phyloP scores from a whole-genome alignment of 30 jellyfish, hydroid and myxozoan species.

The Nemopilema nomurai region DNA sequence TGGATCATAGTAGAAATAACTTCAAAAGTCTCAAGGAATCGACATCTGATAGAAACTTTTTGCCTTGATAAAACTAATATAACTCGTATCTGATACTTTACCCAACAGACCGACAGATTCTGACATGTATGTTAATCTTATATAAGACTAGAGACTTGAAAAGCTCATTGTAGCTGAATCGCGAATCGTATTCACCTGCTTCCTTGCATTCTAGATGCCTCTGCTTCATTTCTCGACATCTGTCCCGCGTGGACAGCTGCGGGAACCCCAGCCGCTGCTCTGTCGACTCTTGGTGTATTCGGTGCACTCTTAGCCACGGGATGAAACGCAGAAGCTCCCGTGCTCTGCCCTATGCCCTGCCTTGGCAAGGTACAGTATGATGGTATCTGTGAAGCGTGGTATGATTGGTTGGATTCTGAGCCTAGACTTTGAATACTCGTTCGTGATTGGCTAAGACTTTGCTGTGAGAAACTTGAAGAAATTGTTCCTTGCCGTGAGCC shows the following conservation, averaged over 20 bases:
- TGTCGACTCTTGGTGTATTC: conserved; percentile 34
- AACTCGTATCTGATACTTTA: too few species aligned
- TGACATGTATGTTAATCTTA: too few species aligned
- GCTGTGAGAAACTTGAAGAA: conserved; percentile 49
- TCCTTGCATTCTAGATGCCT: background rate
- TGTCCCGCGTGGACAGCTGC: background rate
- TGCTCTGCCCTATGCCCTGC: conserved; percentile 38
- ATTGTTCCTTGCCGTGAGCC: conserved; percentile 45
- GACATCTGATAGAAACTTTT: too few species aligned
- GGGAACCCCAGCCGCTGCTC: conserved; percentile 9
- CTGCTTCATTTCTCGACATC: background rate
- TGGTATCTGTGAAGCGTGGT: conserved; percentile 43
- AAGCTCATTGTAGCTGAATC: too few species aligned
- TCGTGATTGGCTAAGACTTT: conserved; percentile 75
- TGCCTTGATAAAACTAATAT: too few species aligned
- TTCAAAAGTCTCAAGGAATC: too few species aligned
- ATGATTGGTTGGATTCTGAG: conserved; percentile 41
- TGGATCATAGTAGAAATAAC: too few species aligned
- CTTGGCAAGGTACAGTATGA: conserved; percentile 68
- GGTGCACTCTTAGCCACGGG: conserved; percentile 63
- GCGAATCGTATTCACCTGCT: background rate
- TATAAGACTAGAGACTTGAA: too few species aligned
- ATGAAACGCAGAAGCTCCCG: conserved; percentile 48
- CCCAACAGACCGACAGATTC: too few species aligned
- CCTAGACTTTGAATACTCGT: conserved; percentile 55